phyloP scores from a whole-genome alignment of 2,888 invertebrate genomes.

The Metallyticus violacea region DNA sequence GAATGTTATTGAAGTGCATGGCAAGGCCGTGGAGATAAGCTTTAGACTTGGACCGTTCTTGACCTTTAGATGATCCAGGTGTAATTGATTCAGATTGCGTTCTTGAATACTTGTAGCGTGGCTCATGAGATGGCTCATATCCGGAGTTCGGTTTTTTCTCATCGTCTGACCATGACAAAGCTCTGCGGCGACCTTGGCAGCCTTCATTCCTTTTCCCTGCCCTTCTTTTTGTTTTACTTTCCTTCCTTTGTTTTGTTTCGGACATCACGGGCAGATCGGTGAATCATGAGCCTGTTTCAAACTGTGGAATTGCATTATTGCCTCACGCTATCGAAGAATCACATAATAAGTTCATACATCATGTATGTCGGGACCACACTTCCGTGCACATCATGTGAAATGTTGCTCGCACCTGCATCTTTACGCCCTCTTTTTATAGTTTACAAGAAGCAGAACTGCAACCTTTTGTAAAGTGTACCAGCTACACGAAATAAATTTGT shows the following conservation, averaged over 20 bases:
- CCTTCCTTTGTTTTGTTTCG: background rate
- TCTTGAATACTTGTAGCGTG: background rate
- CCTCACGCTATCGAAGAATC: background rate
- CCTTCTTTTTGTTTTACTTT: background rate
- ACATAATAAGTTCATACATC: background rate
- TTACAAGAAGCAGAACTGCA: background rate
- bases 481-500: background rate
- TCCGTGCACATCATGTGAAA: background rate
- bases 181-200: conserved; percentile 23
- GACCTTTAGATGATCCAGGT: background rate
- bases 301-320: conserved; percentile 9
- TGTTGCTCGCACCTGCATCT: background rate
- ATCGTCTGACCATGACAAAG: conserved; percentile 22
- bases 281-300: conserved; percentile 11
- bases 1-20: no score
- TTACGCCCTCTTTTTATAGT: background rate
- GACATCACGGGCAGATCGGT: no score
- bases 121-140: conserved; percentile 20
- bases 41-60: background rate
- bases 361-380: background rate
- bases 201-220: conserved; percentile 17
- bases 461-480: background rate
- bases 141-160: conserved; percentile 21
- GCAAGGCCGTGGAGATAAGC: background rate
- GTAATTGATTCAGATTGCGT: background rate